A percentile compares a stretch with the other conserved stretches of the same genome.
phyloP scores from a whole-genome alignment of 1,140 invertebrate species.

The Drosophila subpulchrella region DNA sequence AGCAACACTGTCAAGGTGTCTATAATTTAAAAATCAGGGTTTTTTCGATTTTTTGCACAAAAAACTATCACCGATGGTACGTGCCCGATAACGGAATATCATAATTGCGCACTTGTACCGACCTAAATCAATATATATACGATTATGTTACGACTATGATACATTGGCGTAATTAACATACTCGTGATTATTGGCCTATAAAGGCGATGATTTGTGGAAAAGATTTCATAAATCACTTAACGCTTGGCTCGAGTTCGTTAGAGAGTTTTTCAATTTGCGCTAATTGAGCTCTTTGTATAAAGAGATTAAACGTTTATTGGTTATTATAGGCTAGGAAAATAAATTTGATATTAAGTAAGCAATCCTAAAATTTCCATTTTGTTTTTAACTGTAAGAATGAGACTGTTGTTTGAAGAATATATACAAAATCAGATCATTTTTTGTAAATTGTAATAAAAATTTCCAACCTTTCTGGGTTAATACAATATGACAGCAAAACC shows the following conservation, averaged over 20 bases:
- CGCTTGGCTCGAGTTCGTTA: constrained; percentile 11
- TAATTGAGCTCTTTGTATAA: not conserved
- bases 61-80: constrained; percentile 6
- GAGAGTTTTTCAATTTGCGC: not conserved
- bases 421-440: too few species aligned
- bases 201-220: constrained; percentile 16
- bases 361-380: too few species aligned
- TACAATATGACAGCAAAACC: not conserved
- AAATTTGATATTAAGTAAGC: not conserved
- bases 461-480: not conserved
- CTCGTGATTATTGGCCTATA: constrained; percentile 2
- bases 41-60: constrained; percentile 16
- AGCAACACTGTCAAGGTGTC: constrained; percentile 33
- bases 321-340: not conserved
- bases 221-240: constrained; percentile 13
- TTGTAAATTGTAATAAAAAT: too few species aligned
- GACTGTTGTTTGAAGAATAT: too few species aligned
- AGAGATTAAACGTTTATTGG: not conserved
- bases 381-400: too few species aligned
- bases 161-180: constrained; percentile 32
- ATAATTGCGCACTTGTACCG: constrained; percentile 8
- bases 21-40: constrained; percentile 8
- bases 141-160: constrained; percentile 2
- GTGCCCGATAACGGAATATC: constrained; percentile 18
- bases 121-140: constrained; percentile 30